phyloP scores from a whole-genome alignment of 2,888 invertebrate species.

The Dione juno region DNA sequence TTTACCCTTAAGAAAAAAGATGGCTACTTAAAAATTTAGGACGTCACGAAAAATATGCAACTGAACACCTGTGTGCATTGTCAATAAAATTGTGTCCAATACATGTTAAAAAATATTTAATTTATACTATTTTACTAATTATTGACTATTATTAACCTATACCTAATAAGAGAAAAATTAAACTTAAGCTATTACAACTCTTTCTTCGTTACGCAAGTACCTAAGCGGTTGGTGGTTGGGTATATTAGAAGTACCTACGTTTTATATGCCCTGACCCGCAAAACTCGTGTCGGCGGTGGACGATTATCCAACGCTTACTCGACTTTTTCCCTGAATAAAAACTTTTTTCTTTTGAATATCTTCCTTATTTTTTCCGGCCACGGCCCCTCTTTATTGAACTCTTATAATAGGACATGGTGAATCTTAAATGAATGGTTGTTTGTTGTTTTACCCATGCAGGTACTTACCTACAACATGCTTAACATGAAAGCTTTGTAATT shows the following conservation, averaged over 20 bases:
- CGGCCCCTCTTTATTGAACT: conserved; percentile 81
- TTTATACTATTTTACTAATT: neutral
- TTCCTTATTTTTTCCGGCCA: conserved; percentile 70
- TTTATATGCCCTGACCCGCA: conserved; percentile 57
- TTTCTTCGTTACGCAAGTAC: conserved; percentile 29
- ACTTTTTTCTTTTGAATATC: conserved; percentile 76
- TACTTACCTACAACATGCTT: conserved; percentile 80
- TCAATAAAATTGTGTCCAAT: neutral
- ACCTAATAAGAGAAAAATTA: neutral
- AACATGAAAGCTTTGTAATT: conserved; percentile 77
- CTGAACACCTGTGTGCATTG: no score
- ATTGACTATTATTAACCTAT: no score
- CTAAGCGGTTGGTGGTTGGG: conserved; percentile 44
- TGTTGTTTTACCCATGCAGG: conserved; percentile 81
- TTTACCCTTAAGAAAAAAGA: neutral
- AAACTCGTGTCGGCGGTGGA: conserved; percentile 76
- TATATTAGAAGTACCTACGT: conserved; percentile 49
- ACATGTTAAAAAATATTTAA: neutral
- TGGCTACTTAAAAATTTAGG: neutral
- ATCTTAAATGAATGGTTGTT: conserved; percentile 82
- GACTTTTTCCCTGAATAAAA: conserved; percentile 73
- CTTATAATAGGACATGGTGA: conserved; percentile 78
- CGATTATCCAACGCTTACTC: conserved; percentile 76
- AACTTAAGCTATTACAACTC: conserved; percentile 28
- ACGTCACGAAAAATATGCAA: neutral